Conservation (phyloP, 2,888 invertebrate species). For the Melipona beecheii region DNA sequence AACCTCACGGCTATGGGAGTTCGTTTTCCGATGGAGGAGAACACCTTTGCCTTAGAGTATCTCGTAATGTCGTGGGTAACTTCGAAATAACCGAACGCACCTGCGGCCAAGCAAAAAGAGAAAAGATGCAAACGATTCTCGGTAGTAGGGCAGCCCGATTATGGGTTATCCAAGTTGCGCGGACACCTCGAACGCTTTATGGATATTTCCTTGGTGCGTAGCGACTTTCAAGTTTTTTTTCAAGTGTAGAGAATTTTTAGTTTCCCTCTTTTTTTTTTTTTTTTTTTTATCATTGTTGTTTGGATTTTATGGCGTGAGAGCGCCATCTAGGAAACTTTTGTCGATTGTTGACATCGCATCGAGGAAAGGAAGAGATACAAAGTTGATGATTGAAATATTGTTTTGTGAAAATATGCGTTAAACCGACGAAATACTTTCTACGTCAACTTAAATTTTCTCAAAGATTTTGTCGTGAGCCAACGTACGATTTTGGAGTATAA, state of each 20-base stretch:
- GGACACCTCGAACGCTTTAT: conserved; percentile 6
- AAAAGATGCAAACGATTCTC: conserved; percentile 5
- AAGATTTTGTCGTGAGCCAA: neutral
- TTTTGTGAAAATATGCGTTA: neutral
- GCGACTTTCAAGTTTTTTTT: conserved; percentile 4
- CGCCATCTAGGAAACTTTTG: neutral
- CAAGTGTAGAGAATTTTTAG: no score
- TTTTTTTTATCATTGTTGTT: neutral
- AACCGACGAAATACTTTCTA: neutral
- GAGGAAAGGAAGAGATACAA: neutral
- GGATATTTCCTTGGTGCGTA: conserved; percentile 11
- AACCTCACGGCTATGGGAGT: conserved; percentile 93
- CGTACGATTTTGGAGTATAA: neutral
- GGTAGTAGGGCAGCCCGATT: no score
- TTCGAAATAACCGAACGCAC: conserved; percentile 94
- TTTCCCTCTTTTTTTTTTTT: neutral
- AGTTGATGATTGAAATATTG: neutral
- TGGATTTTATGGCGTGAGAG: neutral
- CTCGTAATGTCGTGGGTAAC: conserved; percentile 94
- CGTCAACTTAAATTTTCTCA: neutral
- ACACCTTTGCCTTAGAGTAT: conserved; percentile 92
- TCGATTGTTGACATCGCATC: neutral
- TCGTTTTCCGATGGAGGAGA: conserved; percentile 90
- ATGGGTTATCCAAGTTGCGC: conserved; percentile 13
- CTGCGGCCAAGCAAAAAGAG: conserved; percentile 71